Evolutionary conservation across 2,888 invertebrate genomes (phyloP), one percentile per base, ranked within the genome.

Genomic region (Drosophila nr. perissopoda): DNA sequence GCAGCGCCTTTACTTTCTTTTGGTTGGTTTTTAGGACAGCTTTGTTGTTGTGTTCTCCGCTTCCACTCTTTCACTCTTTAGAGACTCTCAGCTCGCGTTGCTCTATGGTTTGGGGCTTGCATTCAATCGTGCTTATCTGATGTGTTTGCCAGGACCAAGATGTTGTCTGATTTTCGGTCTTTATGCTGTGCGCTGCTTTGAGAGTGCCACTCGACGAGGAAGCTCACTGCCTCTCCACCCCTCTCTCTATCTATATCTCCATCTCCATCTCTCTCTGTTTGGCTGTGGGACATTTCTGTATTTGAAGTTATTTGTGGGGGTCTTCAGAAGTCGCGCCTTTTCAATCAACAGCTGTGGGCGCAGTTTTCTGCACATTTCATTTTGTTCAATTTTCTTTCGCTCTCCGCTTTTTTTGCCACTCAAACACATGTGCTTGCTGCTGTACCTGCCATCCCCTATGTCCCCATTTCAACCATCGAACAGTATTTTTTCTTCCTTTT

Each of bases 141-240:
- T 85, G 79, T 77, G 78, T 77, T 67, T 64, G 77, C 72, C 80
- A 74, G 75, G 65, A 72, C 80, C 69, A 87, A 90, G 89, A 85
- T 90, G 90, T 85, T 85, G 90, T 83, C 87, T 85, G 85, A 85
- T 89, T 89, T 87, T 85, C 34, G 89, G 87, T 87, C 84, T 90
- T 83, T 88, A 90, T 84, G 77, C 83, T 83, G 59, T 53, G 70
- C 69, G 63, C 65, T 65, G 61, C 82, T 78, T 74, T 84, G 73
- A 85, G 86, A 62, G 67, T 58, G 82, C 51, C 68, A 73, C 67
- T 70, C 68, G 69, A 69, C 57, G 27, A 60, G 67, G 34, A 25
- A 51, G 42, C 27, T 38, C n/a, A 27, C 42, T 16, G 25, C 8
- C 31, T 2, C n/a, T n/a, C 21, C 5, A 48, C 33, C 38, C 29